A percentile compares a stretch with the other conserved stretches of the same genome.
phyloP scores from a whole-genome alignment of 2,888 invertebrate species.

The Drosophila nr. fundita region DNA sequence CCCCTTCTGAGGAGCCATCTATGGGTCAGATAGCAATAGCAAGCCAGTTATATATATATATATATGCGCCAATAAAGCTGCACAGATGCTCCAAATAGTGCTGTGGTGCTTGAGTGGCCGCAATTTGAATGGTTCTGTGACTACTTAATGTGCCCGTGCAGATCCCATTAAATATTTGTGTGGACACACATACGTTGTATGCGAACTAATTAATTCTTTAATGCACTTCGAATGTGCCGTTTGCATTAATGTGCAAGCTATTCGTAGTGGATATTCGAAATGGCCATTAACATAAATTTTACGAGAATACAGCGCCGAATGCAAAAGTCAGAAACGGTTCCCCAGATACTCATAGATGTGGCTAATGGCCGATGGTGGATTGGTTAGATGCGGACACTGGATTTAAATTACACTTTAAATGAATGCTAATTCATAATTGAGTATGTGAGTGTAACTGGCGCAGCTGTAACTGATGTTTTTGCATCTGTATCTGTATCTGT shows the following conservation, averaged over 20 bases:
- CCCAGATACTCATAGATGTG: conserved; percentile 54
- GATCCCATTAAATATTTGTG: conserved; percentile 7
- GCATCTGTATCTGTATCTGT: conserved; percentile 18
- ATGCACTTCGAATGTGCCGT: conserved; percentile 62
- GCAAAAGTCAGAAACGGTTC: conserved; percentile 16
- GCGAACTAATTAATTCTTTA: conserved; percentile 74
- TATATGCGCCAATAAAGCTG: neutral
- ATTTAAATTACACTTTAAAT: conserved; percentile 82
- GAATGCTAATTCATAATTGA: conserved; percentile 82
- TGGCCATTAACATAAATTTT: conserved; percentile 62
- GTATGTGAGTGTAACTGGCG: conserved; percentile 63
- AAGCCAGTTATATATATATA: neutral
- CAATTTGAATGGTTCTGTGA: conserved; percentile 1
- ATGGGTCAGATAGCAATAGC: neutral
- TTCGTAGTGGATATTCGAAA: conserved; percentile 41
- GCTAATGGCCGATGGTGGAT: conserved; percentile 60
- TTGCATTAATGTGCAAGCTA: conserved; percentile 49
- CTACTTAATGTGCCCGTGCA: conserved; percentile 1
- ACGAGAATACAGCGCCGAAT: conserved; percentile 12
- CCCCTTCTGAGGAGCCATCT: neutral
- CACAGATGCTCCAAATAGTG: neutral
- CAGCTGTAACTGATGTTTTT: conserved; percentile 29
- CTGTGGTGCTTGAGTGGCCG: neutral
- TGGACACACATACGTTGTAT: conserved; percentile 22
- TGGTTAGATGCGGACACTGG: conserved; percentile 44